A percentile compares a stretch with the other conserved stretches of the same genome.
Evolutionary conservation across 2,797 vertebrate species (phyloP).

Genomic region (Steatocranus sp.): DNA sequence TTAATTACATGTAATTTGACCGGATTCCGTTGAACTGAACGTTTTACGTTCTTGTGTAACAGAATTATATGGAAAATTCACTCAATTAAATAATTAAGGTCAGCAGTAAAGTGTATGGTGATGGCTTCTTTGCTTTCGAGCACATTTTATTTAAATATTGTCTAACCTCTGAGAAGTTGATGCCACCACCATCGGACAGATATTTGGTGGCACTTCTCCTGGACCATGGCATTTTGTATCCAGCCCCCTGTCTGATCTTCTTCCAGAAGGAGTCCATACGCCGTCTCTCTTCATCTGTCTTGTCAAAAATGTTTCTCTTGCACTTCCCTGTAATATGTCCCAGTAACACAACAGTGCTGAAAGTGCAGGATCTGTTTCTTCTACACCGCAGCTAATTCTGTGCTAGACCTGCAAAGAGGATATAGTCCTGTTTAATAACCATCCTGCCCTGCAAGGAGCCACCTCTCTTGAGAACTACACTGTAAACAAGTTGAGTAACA

Average conservation of each 20-base stretch:
- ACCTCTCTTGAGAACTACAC: neutral
- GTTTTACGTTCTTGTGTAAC: neutral
- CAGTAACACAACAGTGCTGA: neutral
- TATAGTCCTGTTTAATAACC: slow-evolving; percentile 45
- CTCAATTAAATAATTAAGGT: neutral
- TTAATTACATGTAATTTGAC: neutral
- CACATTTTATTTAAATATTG: neutral
- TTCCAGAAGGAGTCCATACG: slow-evolving; percentile 53
- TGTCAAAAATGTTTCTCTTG: neutral
- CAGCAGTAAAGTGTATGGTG: neutral
- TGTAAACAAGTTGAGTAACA: neutral
- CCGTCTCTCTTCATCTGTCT: neutral
- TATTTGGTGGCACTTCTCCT: slow-evolving; percentile 1
- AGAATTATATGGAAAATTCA: neutral
- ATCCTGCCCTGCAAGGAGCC: neutral
- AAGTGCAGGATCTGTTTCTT: neutral
- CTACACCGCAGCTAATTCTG: slow-evolving; percentile 29
- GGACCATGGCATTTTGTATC: slow-evolving; percentile 26
- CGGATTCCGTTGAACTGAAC: neutral
- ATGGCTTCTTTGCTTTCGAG: neutral
- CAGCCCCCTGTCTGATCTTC: slow-evolving; percentile 44
- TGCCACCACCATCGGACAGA: neutral
- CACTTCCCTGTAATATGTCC: neutral
- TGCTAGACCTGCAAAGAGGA: slow-evolving; percentile 54
- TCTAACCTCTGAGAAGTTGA: slow-evolving; percentile 42